These are phyloP conservation scores for Gymnoscopelus microlampas DNA, from an alignment of 2,797 vertebrate species.

Conservation along the genomic window DNA sequence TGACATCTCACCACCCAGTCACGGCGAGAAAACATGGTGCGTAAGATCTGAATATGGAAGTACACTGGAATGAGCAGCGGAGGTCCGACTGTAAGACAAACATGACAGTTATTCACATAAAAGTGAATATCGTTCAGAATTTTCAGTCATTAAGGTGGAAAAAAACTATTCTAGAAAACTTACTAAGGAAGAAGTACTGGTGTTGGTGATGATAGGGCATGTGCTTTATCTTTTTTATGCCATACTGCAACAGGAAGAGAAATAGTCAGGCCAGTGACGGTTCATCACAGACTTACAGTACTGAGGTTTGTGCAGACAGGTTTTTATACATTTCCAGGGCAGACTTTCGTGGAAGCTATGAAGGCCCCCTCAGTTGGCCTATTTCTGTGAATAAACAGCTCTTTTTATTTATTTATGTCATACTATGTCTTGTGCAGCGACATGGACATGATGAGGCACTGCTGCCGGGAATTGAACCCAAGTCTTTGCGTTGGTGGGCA, in stretches of 20 bases:
- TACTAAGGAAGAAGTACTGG: slow-evolving; percentile 94
- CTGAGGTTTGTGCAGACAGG: neutral
- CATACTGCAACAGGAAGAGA: slow-evolving; percentile 82
- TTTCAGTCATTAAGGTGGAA: neutral
- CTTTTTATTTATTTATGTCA: too few relatives aligned
- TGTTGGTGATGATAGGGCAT: slow-evolving; percentile 95
- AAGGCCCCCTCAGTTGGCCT: too few relatives aligned
- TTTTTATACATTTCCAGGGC: too few relatives aligned
- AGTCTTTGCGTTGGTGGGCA: too few relatives aligned
- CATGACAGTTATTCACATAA: neutral
- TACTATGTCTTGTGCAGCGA: too few relatives aligned
- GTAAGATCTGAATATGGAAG: slow-evolving; percentile 92
- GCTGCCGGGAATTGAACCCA: too few relatives aligned
- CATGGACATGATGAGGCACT: too few relatives aligned
- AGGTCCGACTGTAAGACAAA: slow-evolving; percentile 84
- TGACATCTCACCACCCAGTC: slow-evolving; percentile 94
- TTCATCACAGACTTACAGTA: neutral
- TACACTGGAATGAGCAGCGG: slow-evolving; percentile 94
- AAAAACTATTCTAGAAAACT: slow-evolving; percentile 54
- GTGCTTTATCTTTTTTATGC: slow-evolving; percentile 92
- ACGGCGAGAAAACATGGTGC: slow-evolving; percentile 86
- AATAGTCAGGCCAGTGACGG: neutral
- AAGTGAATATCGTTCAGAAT: neutral
- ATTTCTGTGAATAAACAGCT: too few relatives aligned
- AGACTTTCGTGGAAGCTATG: too few relatives aligned